Evolutionary conservation across 2,113 vertebrate genomes (phyloP), one percentile per base, ranked within the genome.

Genomic region (Candoia aspera): DNA sequence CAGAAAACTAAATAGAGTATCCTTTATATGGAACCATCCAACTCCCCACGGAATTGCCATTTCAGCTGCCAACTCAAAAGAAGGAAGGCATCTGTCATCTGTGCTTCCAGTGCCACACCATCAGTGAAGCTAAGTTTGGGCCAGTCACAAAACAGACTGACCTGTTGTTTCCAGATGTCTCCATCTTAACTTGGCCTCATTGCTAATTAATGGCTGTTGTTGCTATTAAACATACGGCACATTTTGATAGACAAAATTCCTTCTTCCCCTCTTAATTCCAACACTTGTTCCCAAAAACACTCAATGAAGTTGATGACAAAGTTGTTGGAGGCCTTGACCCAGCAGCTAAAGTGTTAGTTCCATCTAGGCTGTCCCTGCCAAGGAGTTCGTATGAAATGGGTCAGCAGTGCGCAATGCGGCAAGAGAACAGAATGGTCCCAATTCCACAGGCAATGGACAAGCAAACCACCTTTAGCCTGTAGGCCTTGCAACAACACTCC

Each of bases 1-100:
- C 62, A 79, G 10, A 59, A 46, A 88, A 59, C 15, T n/a, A 54
- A 91, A 17, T 3, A 12, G 26, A 6, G 57, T 53, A 24, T 87
- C 53, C 84, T 87, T 91, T 84, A 60, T 86, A 29, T 42, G 73
- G 86, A 57, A 58, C 54, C n/a, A 15, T 46, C 86, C 26, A 24
- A 17, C 62, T 68, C 60, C 84, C 54, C 54, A n/a, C 9, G 0
- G 57, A 33, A 11, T 33, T 24, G 29, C 46, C 33, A 46, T 83
- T 83, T n/a, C 23, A 91, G 62, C 64, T 88, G 86, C 21, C 62
- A 57, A 13, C 85, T 64, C 46, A 79, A 91, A 87, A 49, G 13
- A n/a, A 79, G 83, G 8, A 33, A 54, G 87, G 54, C 85, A 11
- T 87, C 62, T 59, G 17, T 88, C 37, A 23, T 23, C 46, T 19